A percentile compares a stretch with the other conserved stretches of the same genome.
Conservation (phyloP, 2,888 invertebrate species). For the Drosophila tripunctata region DNA sequence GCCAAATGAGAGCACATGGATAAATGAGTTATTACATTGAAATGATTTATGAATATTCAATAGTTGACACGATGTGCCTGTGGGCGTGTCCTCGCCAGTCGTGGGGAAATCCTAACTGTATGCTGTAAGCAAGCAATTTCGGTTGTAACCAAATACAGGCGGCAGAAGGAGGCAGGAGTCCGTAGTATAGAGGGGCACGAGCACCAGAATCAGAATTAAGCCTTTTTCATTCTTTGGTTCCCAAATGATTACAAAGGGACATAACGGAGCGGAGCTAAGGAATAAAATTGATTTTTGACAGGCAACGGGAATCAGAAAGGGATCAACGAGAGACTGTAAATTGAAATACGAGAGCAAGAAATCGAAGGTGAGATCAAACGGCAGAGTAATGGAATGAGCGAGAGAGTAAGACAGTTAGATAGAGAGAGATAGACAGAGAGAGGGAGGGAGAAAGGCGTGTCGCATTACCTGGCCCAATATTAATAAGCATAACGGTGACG, state of each 20-base stretch:
- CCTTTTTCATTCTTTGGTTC: slow-evolving; percentile 1
- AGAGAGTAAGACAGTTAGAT: not conserved
- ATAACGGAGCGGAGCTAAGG: slow-evolving; percentile 37
- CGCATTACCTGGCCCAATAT: slow-evolving; percentile 67
- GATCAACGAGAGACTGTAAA: not conserved
- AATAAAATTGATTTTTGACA: slow-evolving; percentile 66
- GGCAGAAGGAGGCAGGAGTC: slow-evolving; percentile 30
- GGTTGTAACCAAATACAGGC: slow-evolving; percentile 58
- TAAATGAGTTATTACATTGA: slow-evolving; percentile 73
- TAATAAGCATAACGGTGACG: slow-evolving; percentile 73
- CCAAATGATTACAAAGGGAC: slow-evolving; percentile 13
- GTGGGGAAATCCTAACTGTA: slow-evolving; percentile 52
- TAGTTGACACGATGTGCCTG: slow-evolving; percentile 54
- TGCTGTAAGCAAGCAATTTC: slow-evolving; percentile 1
- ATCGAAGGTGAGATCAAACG: slow-evolving; percentile 61
- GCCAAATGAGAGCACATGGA: slow-evolving; percentile 29
- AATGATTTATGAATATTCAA: slow-evolving; percentile 78
- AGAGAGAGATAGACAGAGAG: slow-evolving; percentile 12
- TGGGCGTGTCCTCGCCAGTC: slow-evolving; percentile 24
- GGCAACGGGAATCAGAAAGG: slow-evolving; percentile 46
- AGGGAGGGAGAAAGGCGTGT: slow-evolving; percentile 58
- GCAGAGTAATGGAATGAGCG: not conserved
- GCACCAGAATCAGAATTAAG: slow-evolving; percentile 13
- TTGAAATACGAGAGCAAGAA: slow-evolving; percentile 60
- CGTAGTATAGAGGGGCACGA: slow-evolving; percentile 12